phyloP scores from a whole-genome alignment of 2,113 vertebrate genomes.

The Lathamus discolor region DNA sequence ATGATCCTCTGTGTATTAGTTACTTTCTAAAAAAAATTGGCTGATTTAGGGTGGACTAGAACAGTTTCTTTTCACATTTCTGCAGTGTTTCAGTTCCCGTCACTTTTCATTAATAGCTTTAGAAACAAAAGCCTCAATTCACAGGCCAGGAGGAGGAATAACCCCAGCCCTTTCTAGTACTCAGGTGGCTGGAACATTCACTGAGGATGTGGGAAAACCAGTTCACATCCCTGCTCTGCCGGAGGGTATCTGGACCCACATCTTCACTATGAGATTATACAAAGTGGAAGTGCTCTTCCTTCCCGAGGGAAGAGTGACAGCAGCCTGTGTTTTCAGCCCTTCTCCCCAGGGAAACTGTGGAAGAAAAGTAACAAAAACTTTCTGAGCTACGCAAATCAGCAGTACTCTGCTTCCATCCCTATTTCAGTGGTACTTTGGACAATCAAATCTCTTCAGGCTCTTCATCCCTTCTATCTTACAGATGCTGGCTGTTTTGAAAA shows the following conservation, averaged over 20 bases:
- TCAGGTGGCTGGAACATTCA: neutral
- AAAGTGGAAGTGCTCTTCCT: conserved; percentile 8
- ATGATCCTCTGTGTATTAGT: neutral
- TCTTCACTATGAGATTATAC: neutral
- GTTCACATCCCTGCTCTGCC: conserved; percentile 6
- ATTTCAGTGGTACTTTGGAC: neutral
- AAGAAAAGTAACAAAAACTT: neutral
- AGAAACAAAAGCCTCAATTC: neutral
- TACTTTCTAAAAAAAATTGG: neutral
- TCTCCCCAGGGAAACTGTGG: neutral
- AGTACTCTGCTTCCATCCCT: neutral
- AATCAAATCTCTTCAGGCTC: neutral
- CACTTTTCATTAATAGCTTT: neutral
- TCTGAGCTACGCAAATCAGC: neutral
- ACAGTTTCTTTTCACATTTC: neutral
- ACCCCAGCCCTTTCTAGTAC: neutral
- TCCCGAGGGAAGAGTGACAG: neutral
- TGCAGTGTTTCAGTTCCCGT: neutral
- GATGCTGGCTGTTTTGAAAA: neutral
- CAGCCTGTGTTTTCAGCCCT: neutral
- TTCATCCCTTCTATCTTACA: neutral
- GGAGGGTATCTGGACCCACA: neutral
- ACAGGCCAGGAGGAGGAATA: neutral
- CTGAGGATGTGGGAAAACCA: conserved; percentile 25
- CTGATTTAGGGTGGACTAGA: neutral